A percentile compares a stretch with the other conserved stretches of the same genome.
Evolutionary conservation across 2,888 invertebrate species (phyloP).

Genomic region (Hetaerina titia): DNA sequence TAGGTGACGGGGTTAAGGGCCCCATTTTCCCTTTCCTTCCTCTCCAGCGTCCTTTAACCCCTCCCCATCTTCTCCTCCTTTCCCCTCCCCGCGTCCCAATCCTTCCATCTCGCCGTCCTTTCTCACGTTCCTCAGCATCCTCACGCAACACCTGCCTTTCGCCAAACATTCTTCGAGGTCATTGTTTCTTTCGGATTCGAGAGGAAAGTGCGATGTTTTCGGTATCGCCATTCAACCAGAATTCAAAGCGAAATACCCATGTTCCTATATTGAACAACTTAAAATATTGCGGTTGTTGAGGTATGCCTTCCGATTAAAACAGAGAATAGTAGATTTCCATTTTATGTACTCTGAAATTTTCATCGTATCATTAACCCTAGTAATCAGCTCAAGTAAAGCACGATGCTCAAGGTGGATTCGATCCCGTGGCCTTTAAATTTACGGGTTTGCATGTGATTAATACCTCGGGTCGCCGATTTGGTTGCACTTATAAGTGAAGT

Average conservation of each 20-base stretch:
- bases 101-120: not conserved
- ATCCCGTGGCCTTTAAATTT: no score
- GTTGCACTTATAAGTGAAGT: no score
- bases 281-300: not conserved
- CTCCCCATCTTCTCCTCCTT: not conserved
- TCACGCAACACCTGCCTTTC: conserved; percentile 20
- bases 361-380: no score
- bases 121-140: conserved; percentile 8
- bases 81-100: not conserved
- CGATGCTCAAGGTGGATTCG: no score
- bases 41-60: not conserved
- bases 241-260: not conserved
- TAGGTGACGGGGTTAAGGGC: conserved; percentile 45
- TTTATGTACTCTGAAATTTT: not conserved
- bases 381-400: no score
- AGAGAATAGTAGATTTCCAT: not conserved
- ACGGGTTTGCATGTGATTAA: no score
- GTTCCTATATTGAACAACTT: not conserved
- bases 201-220: not conserved
- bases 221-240: not conserved
- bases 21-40: conserved; percentile 32
- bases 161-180: not conserved
- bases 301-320: not conserved
- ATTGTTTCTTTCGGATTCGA: not conserved
- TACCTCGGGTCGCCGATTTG: no score